A percentile compares a stretch with the other conserved stretches of the same genome.
These are phyloP conservation scores for Perccottus glenii DNA, from an alignment of 2,113 vertebrate species.

Conservation along the genomic window DNA sequence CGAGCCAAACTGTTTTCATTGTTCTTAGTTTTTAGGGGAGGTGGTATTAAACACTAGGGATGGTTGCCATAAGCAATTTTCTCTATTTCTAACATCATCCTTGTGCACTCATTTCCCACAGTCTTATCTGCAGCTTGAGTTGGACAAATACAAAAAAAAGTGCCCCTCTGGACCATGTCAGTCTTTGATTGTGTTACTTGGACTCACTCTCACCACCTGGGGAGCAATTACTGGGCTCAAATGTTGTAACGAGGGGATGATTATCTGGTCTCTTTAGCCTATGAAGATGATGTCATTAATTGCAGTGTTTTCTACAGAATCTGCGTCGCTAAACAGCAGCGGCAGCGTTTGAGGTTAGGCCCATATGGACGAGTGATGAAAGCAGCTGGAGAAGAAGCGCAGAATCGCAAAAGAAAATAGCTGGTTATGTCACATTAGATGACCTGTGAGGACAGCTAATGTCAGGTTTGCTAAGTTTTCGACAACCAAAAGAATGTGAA, in stretches of 20 bases:
- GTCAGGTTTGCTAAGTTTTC: conserved; percentile 28
- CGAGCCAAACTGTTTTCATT: conserved; percentile 3
- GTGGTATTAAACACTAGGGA: conserved; percentile 18
- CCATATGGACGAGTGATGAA: conserved; percentile 19
- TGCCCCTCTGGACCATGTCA: conserved; percentile 39
- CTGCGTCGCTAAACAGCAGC: conserved; percentile 9
- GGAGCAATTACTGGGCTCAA: conserved; percentile 50
- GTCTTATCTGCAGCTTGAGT: conserved; percentile 50
- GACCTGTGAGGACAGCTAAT: conserved; percentile 48
- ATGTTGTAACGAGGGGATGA: conserved; percentile 42
- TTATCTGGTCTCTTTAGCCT: conserved; percentile 45
- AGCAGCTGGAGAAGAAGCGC: conserved; percentile 11
- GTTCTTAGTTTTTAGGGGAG: conserved; percentile 10
- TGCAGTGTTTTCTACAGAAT: conserved; percentile 28
- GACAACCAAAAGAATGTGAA: conserved; percentile 45
- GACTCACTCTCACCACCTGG: conserved; percentile 37
- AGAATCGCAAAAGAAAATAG: conserved; percentile 21
- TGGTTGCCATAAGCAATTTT: conserved; percentile 27
- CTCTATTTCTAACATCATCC: conserved; percentile 36
- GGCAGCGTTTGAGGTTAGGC: conserved; percentile 13
- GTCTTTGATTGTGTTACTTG: conserved; percentile 56
- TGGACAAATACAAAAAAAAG: conserved; percentile 41
- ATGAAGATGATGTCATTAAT: conserved; percentile 55
- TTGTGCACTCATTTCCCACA: conserved; percentile 46
- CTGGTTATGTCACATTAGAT: conserved; percentile 39